phyloP scores from a whole-genome alignment of 2,888 invertebrate species.

The Penaeus monodon region DNA sequence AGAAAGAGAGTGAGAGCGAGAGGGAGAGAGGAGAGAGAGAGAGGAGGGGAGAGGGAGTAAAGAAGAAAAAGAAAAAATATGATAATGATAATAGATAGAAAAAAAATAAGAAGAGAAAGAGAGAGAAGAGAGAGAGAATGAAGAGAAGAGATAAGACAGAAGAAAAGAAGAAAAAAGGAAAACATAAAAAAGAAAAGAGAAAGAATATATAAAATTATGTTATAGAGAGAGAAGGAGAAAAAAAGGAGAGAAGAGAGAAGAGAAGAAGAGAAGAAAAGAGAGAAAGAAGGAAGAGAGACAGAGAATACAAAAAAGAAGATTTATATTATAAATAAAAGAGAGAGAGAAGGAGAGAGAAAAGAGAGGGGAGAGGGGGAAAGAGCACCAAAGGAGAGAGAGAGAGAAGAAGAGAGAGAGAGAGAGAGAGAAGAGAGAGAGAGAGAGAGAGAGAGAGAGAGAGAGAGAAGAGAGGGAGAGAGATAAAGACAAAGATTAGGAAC shows the following conservation, averaged over 20 bases:
- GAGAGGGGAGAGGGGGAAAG: slow-evolving; percentile 7
- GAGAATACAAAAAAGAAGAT: too few relatives aligned
- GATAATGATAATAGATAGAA: neutral
- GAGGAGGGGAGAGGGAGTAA: neutral
- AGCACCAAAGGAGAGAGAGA: neutral
- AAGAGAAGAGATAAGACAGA: slow-evolving; percentile 4
- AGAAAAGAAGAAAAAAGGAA: too few relatives aligned
- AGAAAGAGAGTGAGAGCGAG: neutral
- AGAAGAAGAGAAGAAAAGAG: neutral
- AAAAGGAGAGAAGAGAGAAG: slow-evolving; percentile 14
- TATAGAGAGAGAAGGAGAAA: slow-evolving; percentile 15
- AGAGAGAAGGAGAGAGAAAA: slow-evolving; percentile 1
- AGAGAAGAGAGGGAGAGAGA: neutral
- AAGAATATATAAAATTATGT: too few relatives aligned
- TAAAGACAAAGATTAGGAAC: neutral
- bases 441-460: slow-evolving; percentile 7
- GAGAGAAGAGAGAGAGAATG: slow-evolving; percentile 18
- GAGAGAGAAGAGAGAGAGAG: slow-evolving; percentile 4
- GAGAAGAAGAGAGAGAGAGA: slow-evolving; percentile 22
- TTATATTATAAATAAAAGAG: too few relatives aligned
- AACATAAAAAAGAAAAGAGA: too few relatives aligned
- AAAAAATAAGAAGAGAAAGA: neutral
- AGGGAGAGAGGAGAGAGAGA: neutral
- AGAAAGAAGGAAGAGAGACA: slow-evolving; percentile 9
- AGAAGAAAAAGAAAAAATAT: neutral